Evolutionary conservation across 2,888 invertebrate genomes (phyloP).

Genomic region (Encarsia formosa): DNA sequence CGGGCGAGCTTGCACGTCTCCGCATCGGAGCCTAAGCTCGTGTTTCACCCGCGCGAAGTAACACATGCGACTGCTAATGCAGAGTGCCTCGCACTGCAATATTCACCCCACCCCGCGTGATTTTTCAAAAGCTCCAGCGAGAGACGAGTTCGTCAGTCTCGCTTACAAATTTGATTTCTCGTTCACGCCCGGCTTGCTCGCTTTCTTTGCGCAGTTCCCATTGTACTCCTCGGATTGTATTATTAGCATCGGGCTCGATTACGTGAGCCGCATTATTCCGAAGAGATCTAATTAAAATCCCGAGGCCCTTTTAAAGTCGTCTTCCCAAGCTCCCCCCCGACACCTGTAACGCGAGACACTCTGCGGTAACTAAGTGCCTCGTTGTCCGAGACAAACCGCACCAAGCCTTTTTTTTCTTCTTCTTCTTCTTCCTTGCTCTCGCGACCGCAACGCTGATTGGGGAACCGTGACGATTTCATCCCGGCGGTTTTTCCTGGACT

Average conservation of each 20-base stretch:
- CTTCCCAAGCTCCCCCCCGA: too few relatives aligned
- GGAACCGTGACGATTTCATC: conserved; percentile 40
- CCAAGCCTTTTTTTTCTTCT: neutral
- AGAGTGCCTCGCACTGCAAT: conserved; percentile 48
- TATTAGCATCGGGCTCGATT: too few relatives aligned
- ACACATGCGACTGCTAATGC: conserved; percentile 46
- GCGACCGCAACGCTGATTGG: too few relatives aligned
- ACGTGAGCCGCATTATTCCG: too few relatives aligned
- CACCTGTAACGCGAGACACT: conserved; percentile 27
- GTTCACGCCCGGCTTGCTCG: too few relatives aligned
- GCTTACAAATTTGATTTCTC: too few relatives aligned
- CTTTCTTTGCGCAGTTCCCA: too few relatives aligned
- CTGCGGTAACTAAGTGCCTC: conserved; percentile 27
- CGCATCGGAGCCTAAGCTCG: conserved; percentile 10
- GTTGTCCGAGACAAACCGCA: conserved; percentile 27
- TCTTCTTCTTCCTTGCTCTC: neutral
- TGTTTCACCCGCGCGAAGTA: conserved; percentile 39
- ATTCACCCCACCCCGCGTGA: conserved; percentile 37
- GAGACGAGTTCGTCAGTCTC: too few relatives aligned
- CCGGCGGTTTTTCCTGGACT: neutral
- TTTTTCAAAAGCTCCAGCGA: neutral
- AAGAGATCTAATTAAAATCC: too few relatives aligned
- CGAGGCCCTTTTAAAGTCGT: too few relatives aligned
- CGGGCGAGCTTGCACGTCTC: neutral
- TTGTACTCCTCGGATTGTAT: too few relatives aligned